Evolutionary conservation across 2,113 vertebrate genomes (phyloP), one percentile per base, ranked within the genome.

Genomic region (Amphiprion ocellaris): DNA sequence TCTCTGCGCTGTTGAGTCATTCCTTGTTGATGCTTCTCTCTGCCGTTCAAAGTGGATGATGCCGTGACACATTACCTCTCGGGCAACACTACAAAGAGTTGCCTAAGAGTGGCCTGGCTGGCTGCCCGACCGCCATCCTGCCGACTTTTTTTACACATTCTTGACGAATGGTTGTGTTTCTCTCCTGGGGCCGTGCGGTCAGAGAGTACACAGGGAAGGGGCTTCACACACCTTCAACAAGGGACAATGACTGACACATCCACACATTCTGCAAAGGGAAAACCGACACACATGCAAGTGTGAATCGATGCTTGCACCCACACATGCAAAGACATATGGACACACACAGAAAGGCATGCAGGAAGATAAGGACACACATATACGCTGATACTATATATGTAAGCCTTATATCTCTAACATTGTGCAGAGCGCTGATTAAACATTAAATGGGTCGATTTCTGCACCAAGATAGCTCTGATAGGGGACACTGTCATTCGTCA

Each of bases 31-130:
- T 83, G 81, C 77, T 79, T 74, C 77, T 79, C 69, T 72, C 67
- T 72, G 53, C 41, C 10, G 59, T 78, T 90, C 73, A 86, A 86
- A 88, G 72, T 1, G 37, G 72, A 84, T 30, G 86, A 90, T 74
- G 84, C 74, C 64, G 47, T 90, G 89, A 90, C 90, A 88, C 64
- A 85, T 88, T 86, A 87, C 66, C 69, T 83, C 78, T 72, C 12
- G 54, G 83, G 84, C 86, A 76, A 64, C 49, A 37, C 82, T 77
- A 91, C 90, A 88, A 87, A 92, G 83, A 86, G 37, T 74, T 54
- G 75, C 82, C 82, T 64, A 74, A 87, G 74, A 74, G 77, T 54
- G 74, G 72, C 64, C 83, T 69, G 71, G 81, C 84, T 21, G 19
- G 30, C 79, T 61, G 74, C n/a, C 82, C 26, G 5, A 37, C 49